Evolutionary conservation across 2,797 vertebrate species (phyloP).

Genomic region (Xyrichtys novacula): DNA sequence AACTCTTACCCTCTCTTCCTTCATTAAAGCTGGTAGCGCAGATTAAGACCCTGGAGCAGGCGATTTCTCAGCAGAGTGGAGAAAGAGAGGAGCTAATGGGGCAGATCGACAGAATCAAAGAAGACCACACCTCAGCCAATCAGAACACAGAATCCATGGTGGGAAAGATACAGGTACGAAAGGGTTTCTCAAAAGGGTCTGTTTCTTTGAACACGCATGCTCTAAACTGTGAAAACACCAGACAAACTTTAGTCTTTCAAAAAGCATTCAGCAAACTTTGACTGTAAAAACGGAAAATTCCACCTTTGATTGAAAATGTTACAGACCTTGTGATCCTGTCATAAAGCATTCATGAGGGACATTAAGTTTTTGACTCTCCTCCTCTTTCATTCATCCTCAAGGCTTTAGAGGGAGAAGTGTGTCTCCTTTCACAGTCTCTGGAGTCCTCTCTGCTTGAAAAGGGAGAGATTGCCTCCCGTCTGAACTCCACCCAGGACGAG

Average conservation of each 20-base stretch:
- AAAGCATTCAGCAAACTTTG: background rate
- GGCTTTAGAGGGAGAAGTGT: constrained; percentile 83
- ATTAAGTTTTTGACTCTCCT: background rate
- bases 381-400: constrained; percentile 7
- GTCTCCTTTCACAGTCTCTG: constrained; percentile 83
- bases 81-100: constrained; percentile 80
- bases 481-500: constrained; percentile 90
- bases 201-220: background rate
- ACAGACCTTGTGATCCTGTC: background rate
- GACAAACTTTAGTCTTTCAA: background rate
- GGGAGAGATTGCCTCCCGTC: constrained; percentile 86
- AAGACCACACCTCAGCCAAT: constrained; percentile 79
- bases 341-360: too few species aligned
- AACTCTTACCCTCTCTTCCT: constrained; percentile 1
- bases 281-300: background rate
- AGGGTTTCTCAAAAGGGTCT: background rate
- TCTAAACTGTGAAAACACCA: background rate
- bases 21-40: constrained; percentile 73
- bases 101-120: constrained; percentile 77
- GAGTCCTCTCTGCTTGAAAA: constrained; percentile 90
- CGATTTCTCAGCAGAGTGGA: constrained; percentile 62
- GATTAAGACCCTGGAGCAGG: constrained; percentile 78
- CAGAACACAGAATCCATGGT: constrained; percentile 83
- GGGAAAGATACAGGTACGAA: constrained; percentile 81
- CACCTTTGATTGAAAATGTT: too few species aligned